Conservation (phyloP, 2,888 invertebrate genomes). For the Melipona bicolor region DNA sequence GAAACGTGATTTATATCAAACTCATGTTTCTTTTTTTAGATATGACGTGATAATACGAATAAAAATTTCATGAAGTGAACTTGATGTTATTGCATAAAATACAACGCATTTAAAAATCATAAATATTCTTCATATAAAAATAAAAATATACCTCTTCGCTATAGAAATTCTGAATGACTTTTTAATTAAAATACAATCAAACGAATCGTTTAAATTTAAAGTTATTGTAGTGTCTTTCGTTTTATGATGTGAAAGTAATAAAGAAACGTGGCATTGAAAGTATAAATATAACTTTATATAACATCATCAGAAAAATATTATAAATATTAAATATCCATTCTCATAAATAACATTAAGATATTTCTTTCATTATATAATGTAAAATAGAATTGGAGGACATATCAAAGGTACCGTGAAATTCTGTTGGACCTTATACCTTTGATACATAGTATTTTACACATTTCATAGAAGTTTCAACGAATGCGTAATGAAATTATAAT, state of each 20-base stretch:
- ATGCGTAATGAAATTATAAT: too few species aligned
- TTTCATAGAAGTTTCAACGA: too few species aligned
- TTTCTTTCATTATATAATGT: constrained; percentile 39
- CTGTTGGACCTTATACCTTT: constrained; percentile 23
- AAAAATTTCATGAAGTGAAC: too few species aligned
- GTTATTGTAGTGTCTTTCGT: not conserved
- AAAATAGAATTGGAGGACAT: constrained; percentile 63
- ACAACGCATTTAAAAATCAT: too few species aligned
- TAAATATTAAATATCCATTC: constrained; percentile 74
- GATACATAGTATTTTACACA: not conserved
- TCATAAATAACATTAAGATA: constrained; percentile 69
- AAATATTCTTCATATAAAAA: too few species aligned
- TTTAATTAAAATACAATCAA: not conserved
- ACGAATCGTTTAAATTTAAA: not conserved
- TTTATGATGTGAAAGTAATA: constrained; percentile 4
- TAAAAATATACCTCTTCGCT: not conserved
- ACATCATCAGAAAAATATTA: constrained; percentile 78
- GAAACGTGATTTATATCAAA: not conserved
- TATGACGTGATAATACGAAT: not conserved
- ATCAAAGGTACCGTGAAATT: constrained; percentile 45
- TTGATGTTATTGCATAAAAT: too few species aligned
- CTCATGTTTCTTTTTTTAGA: not conserved
- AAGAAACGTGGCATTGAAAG: constrained; percentile 66
- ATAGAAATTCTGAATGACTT: not conserved
- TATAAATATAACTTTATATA: constrained; percentile 80